Base-by-base conservation (phyloP, 2,797 vertebrate genomes). In the Sebastes aleutianus region DNA sequence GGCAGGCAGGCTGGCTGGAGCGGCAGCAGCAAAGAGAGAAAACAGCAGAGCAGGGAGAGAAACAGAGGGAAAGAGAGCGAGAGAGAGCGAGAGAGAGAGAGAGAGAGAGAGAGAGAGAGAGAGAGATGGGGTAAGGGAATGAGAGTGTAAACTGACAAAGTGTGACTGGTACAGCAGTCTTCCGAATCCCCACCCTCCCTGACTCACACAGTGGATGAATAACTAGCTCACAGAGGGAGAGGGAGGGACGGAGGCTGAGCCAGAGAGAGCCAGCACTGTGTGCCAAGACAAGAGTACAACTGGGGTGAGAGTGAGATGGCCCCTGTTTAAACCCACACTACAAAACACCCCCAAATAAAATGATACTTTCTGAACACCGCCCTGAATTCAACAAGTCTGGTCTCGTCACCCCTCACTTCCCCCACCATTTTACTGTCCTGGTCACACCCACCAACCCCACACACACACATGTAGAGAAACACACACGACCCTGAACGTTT, bases 151-250 rank as follows among this genome's bases (percentile, higher is more conserved):
- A 90, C 90, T 86, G 92, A 92, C 88, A 89, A 82, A 94, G 87
- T 94, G 96, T 92, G 95, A 95, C 95, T 96, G 96, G 96, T 95
- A 96, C 95, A 90, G 95, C 91, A 92, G 93, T 93, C 92, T 90
- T 95, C 94, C 72, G 65, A 85, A 88, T 90, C 95, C 90, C 95
- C 95, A 91, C 96, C 96, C 95, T 93, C 93, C 89, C 93, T 94
- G 94, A 96, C 93, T 95, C 94, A 95, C 90, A 90, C 88, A 76
- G 89, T 87, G 89, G 93, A 96, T 96, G 94, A 96, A 96, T 95
- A 96, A 96, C 91, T 85, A 84, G 86, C 92, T 92, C 91, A 93
- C 81, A 94, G 80, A 91, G 59, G 79, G 75, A 88, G 58, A 88
- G 89, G 82, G 88, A 87, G 89, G 87, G 87, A 80, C 71, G 87